Evolutionary conservation across 2,888 invertebrate genomes (phyloP).

Genomic region (Amitus sp.): DNA sequence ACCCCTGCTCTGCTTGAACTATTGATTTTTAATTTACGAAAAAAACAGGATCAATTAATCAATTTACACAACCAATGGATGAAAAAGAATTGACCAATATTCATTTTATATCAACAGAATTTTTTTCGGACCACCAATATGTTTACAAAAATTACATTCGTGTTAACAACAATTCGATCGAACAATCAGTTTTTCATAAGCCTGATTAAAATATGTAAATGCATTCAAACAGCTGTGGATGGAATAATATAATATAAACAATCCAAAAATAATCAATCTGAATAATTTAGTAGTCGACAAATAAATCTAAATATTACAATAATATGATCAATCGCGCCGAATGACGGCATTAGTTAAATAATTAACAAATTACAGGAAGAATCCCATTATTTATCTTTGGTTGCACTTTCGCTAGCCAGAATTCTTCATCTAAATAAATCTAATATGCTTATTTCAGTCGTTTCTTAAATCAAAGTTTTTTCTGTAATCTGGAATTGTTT

Average conservation of each 20-base stretch:
- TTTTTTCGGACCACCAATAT: background rate
- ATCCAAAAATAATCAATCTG: too few species aligned
- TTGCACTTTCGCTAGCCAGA: slow-evolving; percentile 35
- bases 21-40: too few species aligned
- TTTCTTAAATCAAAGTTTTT: slow-evolving; percentile 52
- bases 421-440: slow-evolving; percentile 22
- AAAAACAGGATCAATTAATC: too few species aligned
- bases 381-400: slow-evolving; percentile 3
- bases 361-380: too few species aligned
- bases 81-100: too few species aligned
- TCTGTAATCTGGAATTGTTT: slow-evolving; percentile 52
- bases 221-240: background rate
- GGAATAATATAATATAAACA: too few species aligned
- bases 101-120: slow-evolving; percentile 1
- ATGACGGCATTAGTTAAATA: too few species aligned
- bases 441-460: slow-evolving; percentile 37
- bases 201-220: background rate
- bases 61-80: too few species aligned
- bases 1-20: too few species aligned
- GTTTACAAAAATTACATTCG: background rate
- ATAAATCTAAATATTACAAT: too few species aligned
- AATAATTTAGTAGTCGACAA: too few species aligned
- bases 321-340: too few species aligned
- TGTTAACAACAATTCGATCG: slow-evolving; percentile 37
- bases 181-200: slow-evolving; percentile 45